phyloP scores from a whole-genome alignment of 2,113 vertebrate species.

The Enhydra lutris region DNA sequence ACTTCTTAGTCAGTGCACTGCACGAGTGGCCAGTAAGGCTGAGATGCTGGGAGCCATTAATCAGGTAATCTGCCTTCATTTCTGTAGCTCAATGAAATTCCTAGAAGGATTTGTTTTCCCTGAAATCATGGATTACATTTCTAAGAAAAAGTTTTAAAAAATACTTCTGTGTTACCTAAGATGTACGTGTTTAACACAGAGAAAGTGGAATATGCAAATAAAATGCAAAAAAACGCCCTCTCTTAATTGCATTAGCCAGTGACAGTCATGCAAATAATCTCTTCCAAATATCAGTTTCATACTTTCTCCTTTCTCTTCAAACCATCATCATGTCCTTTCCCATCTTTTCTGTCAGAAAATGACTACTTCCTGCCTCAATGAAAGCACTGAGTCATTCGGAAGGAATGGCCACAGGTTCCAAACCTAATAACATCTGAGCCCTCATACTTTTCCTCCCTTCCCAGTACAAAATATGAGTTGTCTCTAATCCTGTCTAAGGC shows the following conservation, averaged over 20 bases:
- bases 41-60: constrained; percentile 98
- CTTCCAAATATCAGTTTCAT: not conserved
- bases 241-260: not conserved
- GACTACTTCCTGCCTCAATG: not conserved
- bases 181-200: not conserved
- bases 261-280: not conserved
- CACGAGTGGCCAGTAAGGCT: constrained; percentile 91
- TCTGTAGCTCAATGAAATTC: not conserved
- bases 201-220: not conserved
- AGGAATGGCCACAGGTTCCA: not conserved
- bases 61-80: constrained; percentile 84
- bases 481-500: not conserved
- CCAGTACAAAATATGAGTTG: not conserved
- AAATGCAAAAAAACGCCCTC: not conserved
- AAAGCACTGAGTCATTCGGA: not conserved
- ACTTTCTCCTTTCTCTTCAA: not conserved
- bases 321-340: not conserved
- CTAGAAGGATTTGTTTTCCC: not conserved
- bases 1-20: constrained; percentile 91
- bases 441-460: not conserved
- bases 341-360: not conserved
- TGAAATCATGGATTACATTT: not conserved
- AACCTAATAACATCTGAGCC: not conserved
- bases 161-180: not conserved
- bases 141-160: not conserved